phyloP scores from a whole-genome alignment of 2,797 vertebrate genomes.

The Chiropotes sagulatus region DNA sequence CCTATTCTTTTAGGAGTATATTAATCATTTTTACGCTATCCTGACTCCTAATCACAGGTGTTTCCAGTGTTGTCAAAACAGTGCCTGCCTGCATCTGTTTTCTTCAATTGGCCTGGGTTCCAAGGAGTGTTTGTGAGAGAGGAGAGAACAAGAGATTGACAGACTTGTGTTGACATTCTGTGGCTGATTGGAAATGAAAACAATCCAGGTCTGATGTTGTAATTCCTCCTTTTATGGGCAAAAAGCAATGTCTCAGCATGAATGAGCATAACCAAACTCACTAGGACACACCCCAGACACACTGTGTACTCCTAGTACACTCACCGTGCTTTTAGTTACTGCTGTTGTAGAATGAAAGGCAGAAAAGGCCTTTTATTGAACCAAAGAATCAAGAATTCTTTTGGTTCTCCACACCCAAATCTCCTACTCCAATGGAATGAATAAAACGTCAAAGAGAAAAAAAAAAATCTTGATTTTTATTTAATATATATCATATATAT shows the following conservation, averaged over 20 bases:
- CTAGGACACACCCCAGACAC: not conserved
- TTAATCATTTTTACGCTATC: constrained; percentile 55
- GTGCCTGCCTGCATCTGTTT: constrained; percentile 50
- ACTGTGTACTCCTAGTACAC: not conserved
- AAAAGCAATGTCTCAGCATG: constrained; percentile 53
- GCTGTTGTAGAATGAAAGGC: not conserved
- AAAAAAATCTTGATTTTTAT: not conserved
- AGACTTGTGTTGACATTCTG: constrained; percentile 67
- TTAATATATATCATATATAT: not conserved
- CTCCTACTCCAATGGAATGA: not conserved
- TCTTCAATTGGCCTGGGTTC: constrained; percentile 37
- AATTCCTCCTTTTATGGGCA: constrained; percentile 64
- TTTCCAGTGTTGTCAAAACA: constrained; percentile 66
- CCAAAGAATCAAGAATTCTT: not conserved
- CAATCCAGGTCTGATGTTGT: constrained; percentile 37
- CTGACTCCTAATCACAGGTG: constrained; percentile 52
- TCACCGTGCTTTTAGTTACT: not conserved
- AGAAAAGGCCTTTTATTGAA: not conserved
- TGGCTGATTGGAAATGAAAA: constrained; percentile 53
- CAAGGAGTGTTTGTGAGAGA: constrained; percentile 45
- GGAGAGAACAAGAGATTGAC: constrained; percentile 73
- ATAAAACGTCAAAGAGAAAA: not conserved
- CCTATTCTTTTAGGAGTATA: constrained; percentile 41
- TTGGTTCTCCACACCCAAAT: not conserved
- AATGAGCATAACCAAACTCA: constrained; percentile 17